Evolutionary conservation across 1,140 invertebrate species (phyloP), one percentile per base, ranked within the genome.

Genomic region (Thaumetopoea pityocampa): DNA sequence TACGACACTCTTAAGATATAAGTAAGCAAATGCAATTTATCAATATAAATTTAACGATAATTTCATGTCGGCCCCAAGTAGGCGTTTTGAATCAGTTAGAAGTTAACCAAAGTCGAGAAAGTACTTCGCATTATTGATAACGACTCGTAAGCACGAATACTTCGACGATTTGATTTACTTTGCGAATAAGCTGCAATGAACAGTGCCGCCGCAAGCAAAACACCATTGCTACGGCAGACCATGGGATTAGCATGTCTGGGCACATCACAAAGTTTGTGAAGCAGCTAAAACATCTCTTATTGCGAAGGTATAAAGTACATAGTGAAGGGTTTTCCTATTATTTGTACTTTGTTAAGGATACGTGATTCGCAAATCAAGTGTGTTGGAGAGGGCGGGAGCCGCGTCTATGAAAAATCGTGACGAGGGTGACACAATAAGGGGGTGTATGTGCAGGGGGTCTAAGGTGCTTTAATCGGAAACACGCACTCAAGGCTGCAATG

Each of bases 311-410:
- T 64, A 80, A 50, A 60, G 71, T 61, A 59, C 24, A 65, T 35
- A 42, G 51, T 69, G 15, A 37, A 26, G 12, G 43, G 26, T 19
- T 34, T 17, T n/a, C 8, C 23, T 46, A 10, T 30, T 17, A 37
- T 54, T 57, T 54, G 50, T 61, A 52, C 26, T 19, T 55, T 34
- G 52, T 33, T 28, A 34, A 42, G 44, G 40, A 53, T 67, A 72
- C 76, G 77, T 81, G 77, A 74, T 67, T 61, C 47, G 76, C 67
- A 80, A 80, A 83, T 83, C 76, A 78, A 80, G 74, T 79, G 54
- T 53, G 52, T 69, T 77, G 64, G 73, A 69, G 71, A 74, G 62
- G 71, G 76, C 76, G 71, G 69, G 56, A 72, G 66, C 48, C 59
- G 59, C 71, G 55, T 67, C 57, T 76, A 83, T 80, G 79, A 83